These are phyloP conservation scores for Cephus runcator DNA, from an alignment of 2,888 invertebrate genomes.

Conservation along the genomic window DNA sequence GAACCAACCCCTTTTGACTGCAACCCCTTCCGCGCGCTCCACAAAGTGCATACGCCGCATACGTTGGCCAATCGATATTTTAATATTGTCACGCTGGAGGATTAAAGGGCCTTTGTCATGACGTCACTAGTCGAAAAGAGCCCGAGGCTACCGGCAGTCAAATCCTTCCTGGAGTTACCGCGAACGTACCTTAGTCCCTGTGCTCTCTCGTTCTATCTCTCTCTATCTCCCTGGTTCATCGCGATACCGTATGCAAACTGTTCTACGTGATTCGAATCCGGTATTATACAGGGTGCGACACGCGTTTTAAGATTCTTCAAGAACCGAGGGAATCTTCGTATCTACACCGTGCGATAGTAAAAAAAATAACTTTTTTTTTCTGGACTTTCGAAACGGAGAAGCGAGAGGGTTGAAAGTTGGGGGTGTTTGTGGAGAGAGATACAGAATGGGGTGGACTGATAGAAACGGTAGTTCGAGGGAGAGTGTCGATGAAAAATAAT, in stretches of 20 bases:
- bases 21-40: constrained; percentile 21
- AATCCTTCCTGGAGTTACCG: not conserved
- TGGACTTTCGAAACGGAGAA: not conserved
- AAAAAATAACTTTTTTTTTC: not conserved
- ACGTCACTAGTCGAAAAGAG: not conserved
- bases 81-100: constrained; percentile 57
- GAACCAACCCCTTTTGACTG: not conserved
- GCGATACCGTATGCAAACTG: not conserved
- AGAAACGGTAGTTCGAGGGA: not conserved
- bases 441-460: not conserved
- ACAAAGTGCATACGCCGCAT: constrained; percentile 66
- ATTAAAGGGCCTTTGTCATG: constrained; percentile 5
- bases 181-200: not conserved
- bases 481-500: not conserved
- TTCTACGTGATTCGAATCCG: constrained; percentile 1
- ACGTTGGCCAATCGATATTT: constrained; percentile 65
- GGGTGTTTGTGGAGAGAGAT: not conserved
- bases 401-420: not conserved
- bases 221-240: not conserved
- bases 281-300: not conserved
- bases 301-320: not conserved
- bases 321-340: not conserved
- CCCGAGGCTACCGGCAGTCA: not conserved
- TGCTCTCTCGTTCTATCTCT: not conserved
- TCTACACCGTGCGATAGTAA: not conserved